phyloP scores from a whole-genome alignment of 2,888 invertebrate genomes.

The Patella ulyssiponensis region DNA sequence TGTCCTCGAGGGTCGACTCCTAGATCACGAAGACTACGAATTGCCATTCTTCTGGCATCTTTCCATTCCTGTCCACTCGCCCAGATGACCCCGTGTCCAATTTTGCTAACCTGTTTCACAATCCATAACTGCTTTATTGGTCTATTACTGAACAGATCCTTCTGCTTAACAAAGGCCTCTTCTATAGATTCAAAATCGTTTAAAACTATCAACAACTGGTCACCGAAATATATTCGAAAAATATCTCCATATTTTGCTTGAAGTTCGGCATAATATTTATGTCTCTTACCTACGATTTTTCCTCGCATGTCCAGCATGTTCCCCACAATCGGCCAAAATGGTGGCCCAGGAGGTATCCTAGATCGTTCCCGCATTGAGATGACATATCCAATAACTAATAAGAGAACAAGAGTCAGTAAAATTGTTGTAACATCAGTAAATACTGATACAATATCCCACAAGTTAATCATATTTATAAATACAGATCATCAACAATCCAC shows the following conservation, averaged over 20 bases:
- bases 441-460: too few relatives aligned
- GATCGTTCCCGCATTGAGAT: too few relatives aligned
- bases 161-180: conserved; percentile 8
- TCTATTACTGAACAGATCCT: not conserved
- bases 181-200: not conserved
- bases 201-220: not conserved
- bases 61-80: conserved; percentile 53
- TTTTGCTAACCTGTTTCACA: not conserved
- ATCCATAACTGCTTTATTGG: not conserved
- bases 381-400: too few relatives aligned
- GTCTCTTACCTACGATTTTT: too few relatives aligned
- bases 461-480: conserved; percentile 13
- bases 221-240: not conserved
- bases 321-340: too few relatives aligned
- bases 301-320: too few relatives aligned
- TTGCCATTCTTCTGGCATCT: conserved; percentile 45
- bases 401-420: too few relatives aligned
- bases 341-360: too few relatives aligned
- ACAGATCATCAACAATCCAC: conserved; percentile 34
- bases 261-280: too few relatives aligned
- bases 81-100: conserved; percentile 46
- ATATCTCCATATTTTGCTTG: too few relatives aligned
- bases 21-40: conserved; percentile 53
- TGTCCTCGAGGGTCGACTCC: conserved; percentile 53
- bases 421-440: too few relatives aligned